phyloP scores from a whole-genome alignment of 2,888 invertebrate species.

The Rhagium mordax region DNA sequence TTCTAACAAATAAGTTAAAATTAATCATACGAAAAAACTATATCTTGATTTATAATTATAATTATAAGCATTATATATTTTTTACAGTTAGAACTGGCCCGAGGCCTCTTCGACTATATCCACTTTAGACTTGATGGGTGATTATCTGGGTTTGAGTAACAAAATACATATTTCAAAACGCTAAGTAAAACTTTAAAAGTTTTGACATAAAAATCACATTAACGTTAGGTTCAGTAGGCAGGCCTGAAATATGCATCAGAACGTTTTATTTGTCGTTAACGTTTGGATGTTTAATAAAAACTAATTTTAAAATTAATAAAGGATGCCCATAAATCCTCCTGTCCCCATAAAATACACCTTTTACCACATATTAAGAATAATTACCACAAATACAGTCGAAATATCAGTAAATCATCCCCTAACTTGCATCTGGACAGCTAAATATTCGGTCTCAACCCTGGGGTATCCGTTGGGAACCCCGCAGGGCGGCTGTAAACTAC shows the following conservation, averaged over 20 bases:
- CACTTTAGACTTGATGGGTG: constrained; percentile 30
- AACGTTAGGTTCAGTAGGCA: not conserved
- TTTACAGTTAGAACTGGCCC: constrained; percentile 44
- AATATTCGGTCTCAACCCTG: constrained; percentile 22
- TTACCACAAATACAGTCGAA: constrained; percentile 66
- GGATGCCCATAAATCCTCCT: constrained; percentile 40
- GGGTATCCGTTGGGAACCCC: constrained; percentile 9
- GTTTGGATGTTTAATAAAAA: not conserved
- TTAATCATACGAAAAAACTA: constrained; percentile 40
- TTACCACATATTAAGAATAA: constrained; percentile 68
- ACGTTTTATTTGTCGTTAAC: not conserved
- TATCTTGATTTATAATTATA: constrained; percentile 43
- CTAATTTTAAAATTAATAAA: constrained; percentile 37
- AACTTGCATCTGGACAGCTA: constrained; percentile 35
- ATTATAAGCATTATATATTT: constrained; percentile 46
- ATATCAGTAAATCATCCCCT: constrained; percentile 59
- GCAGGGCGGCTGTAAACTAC: constrained; percentile 39
- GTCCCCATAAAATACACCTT: constrained; percentile 42
- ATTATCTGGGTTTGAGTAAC: constrained; percentile 19
- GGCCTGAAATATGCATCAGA: not conserved
- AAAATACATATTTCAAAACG: constrained; percentile 13
- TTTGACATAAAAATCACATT: constrained; percentile 11
- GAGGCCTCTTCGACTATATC: constrained; percentile 24
- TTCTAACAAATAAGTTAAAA: constrained; percentile 41
- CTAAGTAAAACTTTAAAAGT: not conserved